A percentile compares a stretch with the other conserved stretches of the same genome.
These are phyloP conservation scores for Notarius lentiginosus DNA, from an alignment of 2,113 vertebrate genomes.

Conservation along the genomic window DNA sequence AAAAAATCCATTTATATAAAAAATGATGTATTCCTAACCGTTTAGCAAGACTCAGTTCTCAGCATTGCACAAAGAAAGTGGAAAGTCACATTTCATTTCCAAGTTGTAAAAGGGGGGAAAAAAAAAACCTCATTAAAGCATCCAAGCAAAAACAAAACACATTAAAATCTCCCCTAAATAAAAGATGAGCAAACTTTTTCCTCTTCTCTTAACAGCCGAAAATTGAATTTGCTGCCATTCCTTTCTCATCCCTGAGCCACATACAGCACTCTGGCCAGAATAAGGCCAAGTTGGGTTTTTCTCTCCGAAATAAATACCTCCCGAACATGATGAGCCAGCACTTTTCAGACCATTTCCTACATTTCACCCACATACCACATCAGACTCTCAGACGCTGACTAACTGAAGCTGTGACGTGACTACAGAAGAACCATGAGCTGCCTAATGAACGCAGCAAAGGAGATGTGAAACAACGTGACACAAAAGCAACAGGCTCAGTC, in stretches of 20 bases:
- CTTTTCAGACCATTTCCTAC: neutral
- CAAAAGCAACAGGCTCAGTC: neutral
- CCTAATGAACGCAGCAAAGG: neutral
- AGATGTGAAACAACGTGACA: neutral
- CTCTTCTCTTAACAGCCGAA: slow-evolving; percentile 2
- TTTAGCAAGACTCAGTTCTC: neutral
- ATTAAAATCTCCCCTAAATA: slow-evolving; percentile 23
- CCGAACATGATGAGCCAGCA: slow-evolving; percentile 13
- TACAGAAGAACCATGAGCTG: neutral
- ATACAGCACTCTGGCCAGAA: slow-evolving; percentile 10
- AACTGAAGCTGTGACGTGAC: neutral
- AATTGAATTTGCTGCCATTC: slow-evolving; percentile 27
- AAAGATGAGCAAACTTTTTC: neutral
- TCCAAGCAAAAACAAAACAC: neutral
- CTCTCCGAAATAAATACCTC: neutral
- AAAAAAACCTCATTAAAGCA: neutral
- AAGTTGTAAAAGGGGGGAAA: neutral
- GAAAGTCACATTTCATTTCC: neutral
- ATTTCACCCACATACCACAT: neutral
- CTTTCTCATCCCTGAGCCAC: neutral
- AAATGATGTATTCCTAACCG: neutral
- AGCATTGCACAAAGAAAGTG: neutral
- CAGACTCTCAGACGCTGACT: slow-evolving; percentile 13
- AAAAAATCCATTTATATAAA: neutral
- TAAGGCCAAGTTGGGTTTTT: neutral